Evolutionary conservation across 2,113 vertebrate genomes (phyloP), one percentile per base, ranked within the genome.

Genomic region (Australoheros scitulus): DNA sequence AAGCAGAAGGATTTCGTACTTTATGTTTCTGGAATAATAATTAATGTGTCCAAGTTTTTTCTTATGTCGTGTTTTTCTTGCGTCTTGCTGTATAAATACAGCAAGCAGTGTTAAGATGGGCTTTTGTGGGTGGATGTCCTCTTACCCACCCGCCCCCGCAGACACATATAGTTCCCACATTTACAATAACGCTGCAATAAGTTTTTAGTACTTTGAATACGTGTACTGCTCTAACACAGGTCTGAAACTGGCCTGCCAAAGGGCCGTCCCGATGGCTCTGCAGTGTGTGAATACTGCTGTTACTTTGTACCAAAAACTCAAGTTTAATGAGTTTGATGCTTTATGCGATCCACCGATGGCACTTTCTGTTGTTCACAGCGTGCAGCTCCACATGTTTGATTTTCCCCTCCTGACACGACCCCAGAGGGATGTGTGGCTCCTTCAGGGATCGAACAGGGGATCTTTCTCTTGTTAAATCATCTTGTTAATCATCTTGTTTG

Each of bases 1-100:
- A 83, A 78, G 74, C 26, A 32, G 36, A 76, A 26, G 6, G 10
- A 34, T 78, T 55, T 63, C 32, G 38, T 36, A 63, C 38, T 50
- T 76, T n/a, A 34, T 14, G 52, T 57, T 36, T 74, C 13, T n/a
- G 1, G 11, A 43, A 26, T 20, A 47, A 34, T 10, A 41, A n/a
- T 52, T 18, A 29, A 26, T 9, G 18, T 52, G 13, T 20, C 47
- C 76, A 61, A 11, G 0, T 15, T 13, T 61, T 52, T 34, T 43
- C 11, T 3, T 61, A 50, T 29, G 50, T 70, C 0, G 1, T 24
- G 15, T 58, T 58, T 58, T 58, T 57, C 52, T 6, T 58, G 56
- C 6, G 1, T 58, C 22, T 58, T 58, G 11, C 9, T 11, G 10
- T 22, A 22, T n/a, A 57, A 57, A 22, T 57, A 57, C 22, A 57